phyloP scores from a whole-genome alignment of 1,140 invertebrate species.

The Araneus ventricosus region DNA sequence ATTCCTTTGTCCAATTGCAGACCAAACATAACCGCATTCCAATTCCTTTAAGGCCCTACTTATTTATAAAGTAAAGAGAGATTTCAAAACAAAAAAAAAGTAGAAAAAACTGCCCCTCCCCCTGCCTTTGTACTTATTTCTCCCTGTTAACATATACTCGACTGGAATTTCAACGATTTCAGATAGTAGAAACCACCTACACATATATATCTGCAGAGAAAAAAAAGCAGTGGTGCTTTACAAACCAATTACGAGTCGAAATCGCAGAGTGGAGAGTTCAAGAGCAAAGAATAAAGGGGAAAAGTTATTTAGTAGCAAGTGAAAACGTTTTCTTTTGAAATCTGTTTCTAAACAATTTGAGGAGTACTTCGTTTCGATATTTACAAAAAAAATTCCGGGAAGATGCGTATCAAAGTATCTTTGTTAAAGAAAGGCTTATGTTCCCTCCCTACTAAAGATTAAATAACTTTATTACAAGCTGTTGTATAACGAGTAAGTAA shows the following conservation, averaged over 20 bases:
- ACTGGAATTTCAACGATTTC: conserved; percentile 58
- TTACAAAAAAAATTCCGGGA: neutral
- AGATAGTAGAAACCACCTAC: neutral
- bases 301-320: conserved; percentile 17
- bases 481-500: no score
- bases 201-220: neutral
- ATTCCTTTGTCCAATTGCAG: conserved; percentile 10
- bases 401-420: neutral
- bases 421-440: neutral
- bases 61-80: conserved; percentile 52
- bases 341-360: neutral
- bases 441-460: no score
- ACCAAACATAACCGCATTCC: conserved; percentile 37
- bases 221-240: neutral
- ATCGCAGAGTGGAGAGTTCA: neutral
- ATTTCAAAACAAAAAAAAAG: neutral
- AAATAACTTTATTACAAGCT: no score
- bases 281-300: conserved; percentile 11
- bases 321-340: conserved; percentile 15
- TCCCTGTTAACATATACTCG: neutral
- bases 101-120: neutral
- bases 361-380: neutral
- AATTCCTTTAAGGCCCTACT: conserved; percentile 40
- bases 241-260: conserved; percentile 41
- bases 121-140: neutral